phyloP scores from a whole-genome alignment of 2,113 vertebrate genomes.

The Reinhardtius hippoglossoides region DNA sequence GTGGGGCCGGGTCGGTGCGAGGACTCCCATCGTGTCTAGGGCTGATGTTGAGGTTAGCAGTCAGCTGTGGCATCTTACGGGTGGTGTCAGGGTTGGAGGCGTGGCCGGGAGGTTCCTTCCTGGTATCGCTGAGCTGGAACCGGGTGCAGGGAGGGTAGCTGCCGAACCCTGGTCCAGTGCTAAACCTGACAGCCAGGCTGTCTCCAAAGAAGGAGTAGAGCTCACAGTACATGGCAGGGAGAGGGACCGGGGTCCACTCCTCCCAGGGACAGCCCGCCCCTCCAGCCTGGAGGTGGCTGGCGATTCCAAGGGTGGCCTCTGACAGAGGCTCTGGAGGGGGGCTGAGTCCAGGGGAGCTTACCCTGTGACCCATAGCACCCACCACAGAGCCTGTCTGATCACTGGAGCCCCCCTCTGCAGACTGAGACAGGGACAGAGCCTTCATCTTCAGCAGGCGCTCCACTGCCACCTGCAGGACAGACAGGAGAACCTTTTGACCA shows the following conservation, averaged over 20 bases:
- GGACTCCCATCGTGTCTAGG: conserved; percentile 87
- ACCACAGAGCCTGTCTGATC: conserved; percentile 32
- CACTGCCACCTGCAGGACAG: conserved; percentile 87
- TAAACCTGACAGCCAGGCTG: conserved; percentile 90
- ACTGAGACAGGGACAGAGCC: conserved; percentile 78
- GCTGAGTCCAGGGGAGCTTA: conserved; percentile 84
- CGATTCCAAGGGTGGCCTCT: conserved; percentile 79
- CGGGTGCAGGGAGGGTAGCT: conserved; percentile 38
- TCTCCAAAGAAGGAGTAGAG: conserved; percentile 94
- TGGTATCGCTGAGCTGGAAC: conserved; percentile 54
- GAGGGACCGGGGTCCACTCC: conserved; percentile 79
- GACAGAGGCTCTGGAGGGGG: conserved; percentile 81
- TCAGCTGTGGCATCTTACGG: conserved; percentile 94
- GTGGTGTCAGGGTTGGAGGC: conserved; percentile 77
- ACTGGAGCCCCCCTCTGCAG: conserved; percentile 47
- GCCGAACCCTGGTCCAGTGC: conserved; percentile 81
- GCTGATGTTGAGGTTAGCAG: conserved; percentile 88
- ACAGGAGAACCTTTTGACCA: neutral
- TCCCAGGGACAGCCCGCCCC: conserved; percentile 76
- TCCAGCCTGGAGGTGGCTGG: conserved; percentile 81
- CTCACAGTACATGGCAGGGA: conserved; percentile 89
- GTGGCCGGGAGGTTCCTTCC: conserved; percentile 81
- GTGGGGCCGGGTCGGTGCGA: conserved; percentile 74
- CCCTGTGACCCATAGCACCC: conserved; percentile 54
- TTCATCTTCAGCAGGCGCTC: conserved; percentile 94